Evolutionary conservation across 1,140 invertebrate genomes (phyloP), one percentile per base, ranked within the genome.

Genomic region (Lepidurus apus): DNA sequence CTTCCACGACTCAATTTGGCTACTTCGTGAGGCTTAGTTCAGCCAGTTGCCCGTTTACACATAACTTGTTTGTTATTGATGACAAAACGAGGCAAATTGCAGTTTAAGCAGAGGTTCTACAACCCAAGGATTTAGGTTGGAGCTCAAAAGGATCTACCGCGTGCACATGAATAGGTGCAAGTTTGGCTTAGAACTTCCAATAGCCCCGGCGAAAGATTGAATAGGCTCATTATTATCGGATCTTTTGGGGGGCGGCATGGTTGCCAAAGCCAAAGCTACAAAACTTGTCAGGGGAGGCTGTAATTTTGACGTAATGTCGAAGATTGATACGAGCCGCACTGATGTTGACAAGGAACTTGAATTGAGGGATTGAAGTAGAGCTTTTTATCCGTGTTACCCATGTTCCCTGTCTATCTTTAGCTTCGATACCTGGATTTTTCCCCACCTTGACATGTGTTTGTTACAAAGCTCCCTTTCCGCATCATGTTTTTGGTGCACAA

Each of bases 231-330:
- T 65, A 65, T 65, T 65, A 65, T 65, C 53, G 13, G 53, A 65
- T 65, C 13, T 34, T 34, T 34, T 13, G 21, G 53, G 47, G 17
- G 53, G 53, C 53, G 17, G 53, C 53, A 21, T 65, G 53, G 53
- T 13, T 65, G 34, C 34, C 34, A 2, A 34, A 34, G 34, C 21
- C 53, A 21, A 65, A 65, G n/a, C 53, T 65, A 65, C 13, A n/a
- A 65, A 65, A 65, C 21, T 65, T 9, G 53, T 21, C 53, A 13
- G 21, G 53, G 13, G 21, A 65, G 53, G 17, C 17, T 21, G 53
- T 13, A 65, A 65, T 65, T 65, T 65, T 65, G 53, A 65, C 53
- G 53, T 65, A 65, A 65, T 7, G 53, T 65, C 53, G 9, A 65
- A 65, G 53, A 65, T 65, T 65, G 53, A 65, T 65, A 65, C n/a